Conservation (phyloP, 2,797 vertebrate species). For the Hippoglossus hippoglossus region DNA sequence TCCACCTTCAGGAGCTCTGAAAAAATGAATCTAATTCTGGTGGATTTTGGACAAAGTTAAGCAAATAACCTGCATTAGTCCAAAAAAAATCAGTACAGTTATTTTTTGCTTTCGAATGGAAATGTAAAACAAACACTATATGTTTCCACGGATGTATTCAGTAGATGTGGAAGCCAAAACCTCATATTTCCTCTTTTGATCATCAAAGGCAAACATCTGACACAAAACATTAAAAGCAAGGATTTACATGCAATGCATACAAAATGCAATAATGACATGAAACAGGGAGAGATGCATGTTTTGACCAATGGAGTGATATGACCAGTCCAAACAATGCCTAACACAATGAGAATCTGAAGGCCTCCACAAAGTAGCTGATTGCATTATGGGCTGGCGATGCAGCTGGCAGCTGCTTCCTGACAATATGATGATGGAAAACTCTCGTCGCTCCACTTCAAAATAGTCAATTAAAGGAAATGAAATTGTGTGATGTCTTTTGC, state of each 20-base stretch:
- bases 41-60: too few relatives aligned
- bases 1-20: background rate
- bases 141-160: background rate
- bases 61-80: too few relatives aligned
- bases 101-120: too few relatives aligned
- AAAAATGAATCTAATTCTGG: too few relatives aligned
- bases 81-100: too few relatives aligned
- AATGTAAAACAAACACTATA: too few relatives aligned
- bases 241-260: conserved; percentile 1
- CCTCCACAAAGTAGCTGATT: conserved; percentile 69
- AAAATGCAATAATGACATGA: conserved; percentile 33
- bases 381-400: conserved; percentile 64
- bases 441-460: conserved; percentile 68
- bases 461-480: conserved; percentile 75
- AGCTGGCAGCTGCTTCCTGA: conserved; percentile 80
- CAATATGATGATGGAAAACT: conserved; percentile 75
- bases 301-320: conserved; percentile 54
- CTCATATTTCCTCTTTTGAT: conserved; percentile 7
- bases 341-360: conserved; percentile 54
- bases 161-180: background rate
- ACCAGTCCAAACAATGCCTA: conserved; percentile 49
- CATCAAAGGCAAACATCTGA: conserved; percentile 7
- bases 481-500: conserved; percentile 64
- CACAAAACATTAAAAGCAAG: background rate
- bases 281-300: conserved; percentile 28